Evolutionary conservation across 2,888 invertebrate species (phyloP).

Genomic region (Chesias legatella): DNA sequence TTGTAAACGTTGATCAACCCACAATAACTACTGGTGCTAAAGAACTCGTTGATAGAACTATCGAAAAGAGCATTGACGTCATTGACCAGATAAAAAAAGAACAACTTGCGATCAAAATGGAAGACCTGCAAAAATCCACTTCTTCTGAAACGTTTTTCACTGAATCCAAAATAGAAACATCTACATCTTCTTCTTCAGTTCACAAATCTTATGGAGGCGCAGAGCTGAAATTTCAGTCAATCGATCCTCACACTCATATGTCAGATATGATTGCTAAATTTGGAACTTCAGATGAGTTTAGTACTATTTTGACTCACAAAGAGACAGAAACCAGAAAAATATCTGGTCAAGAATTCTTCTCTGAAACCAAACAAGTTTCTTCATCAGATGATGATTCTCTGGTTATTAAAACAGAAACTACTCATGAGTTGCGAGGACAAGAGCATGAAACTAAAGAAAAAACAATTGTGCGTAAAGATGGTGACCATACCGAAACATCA

Average conservation of each 20-base stretch:
- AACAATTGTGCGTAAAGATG: slow-evolving; percentile 64
- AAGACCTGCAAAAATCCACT: slow-evolving; percentile 61
- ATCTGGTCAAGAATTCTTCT: slow-evolving; percentile 72
- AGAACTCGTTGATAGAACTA: slow-evolving; percentile 75
- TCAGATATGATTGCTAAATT: slow-evolving; percentile 69
- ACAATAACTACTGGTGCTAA: slow-evolving; percentile 77
- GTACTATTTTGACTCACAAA: slow-evolving; percentile 73
- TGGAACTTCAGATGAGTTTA: slow-evolving; percentile 54
- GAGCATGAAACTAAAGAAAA: slow-evolving; percentile 76
- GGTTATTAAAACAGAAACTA: slow-evolving; percentile 71
- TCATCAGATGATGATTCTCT: slow-evolving; percentile 74
- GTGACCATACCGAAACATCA: slow-evolving; percentile 73
- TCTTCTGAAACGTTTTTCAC: slow-evolving; percentile 64
- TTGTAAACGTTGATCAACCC: slow-evolving; percentile 75
- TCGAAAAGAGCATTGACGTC: slow-evolving; percentile 67
- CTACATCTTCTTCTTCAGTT: slow-evolving; percentile 67
- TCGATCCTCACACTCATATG: slow-evolving; percentile 65
- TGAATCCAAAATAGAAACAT: slow-evolving; percentile 66
- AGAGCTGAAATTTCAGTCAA: slow-evolving; percentile 62
- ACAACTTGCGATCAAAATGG: slow-evolving; percentile 65
- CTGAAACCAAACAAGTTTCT: slow-evolving; percentile 72
- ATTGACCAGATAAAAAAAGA: slow-evolving; percentile 69
- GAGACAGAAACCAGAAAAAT: slow-evolving; percentile 74
- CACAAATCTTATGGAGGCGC: slow-evolving; percentile 61
- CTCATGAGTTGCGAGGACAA: slow-evolving; percentile 68